These are phyloP conservation scores for Melanostoma scalare DNA, from an alignment of 2,888 invertebrate genomes.

Conservation along the genomic window DNA sequence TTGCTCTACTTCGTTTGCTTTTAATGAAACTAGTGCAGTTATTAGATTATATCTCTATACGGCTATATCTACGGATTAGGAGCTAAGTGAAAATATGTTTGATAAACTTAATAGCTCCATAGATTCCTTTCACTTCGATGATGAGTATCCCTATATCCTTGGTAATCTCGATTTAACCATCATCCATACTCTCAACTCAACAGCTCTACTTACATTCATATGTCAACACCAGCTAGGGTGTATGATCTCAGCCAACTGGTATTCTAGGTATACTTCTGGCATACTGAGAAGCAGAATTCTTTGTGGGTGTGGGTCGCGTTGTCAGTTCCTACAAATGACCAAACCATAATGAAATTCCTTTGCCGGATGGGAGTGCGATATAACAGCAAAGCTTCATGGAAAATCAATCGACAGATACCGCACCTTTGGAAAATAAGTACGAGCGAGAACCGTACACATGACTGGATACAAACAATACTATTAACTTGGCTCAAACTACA, in stretches of 20 bases:
- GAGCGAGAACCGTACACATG: background rate
- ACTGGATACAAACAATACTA: constrained; percentile 13
- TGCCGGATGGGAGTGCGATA: constrained; percentile 5
- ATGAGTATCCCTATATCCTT: background rate
- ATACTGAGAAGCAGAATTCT: background rate
- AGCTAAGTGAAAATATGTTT: constrained; percentile 39
- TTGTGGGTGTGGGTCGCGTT: background rate
- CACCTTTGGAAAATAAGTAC: constrained; percentile 12
- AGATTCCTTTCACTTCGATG: constrained; percentile 1
- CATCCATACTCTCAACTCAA: too few species aligned
- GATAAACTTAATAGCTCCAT: constrained; percentile 24
- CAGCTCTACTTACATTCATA: too few species aligned
- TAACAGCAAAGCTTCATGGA: constrained; percentile 1
- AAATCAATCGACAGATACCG: constrained; percentile 33
- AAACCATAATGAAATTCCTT: background rate
- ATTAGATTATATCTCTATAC: constrained; percentile 19
- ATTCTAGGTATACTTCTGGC: background rate
- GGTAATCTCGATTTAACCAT: too few species aligned
- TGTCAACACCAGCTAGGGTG: background rate
- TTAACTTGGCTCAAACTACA: background rate
- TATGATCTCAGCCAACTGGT: background rate
- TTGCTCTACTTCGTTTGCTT: too few species aligned
- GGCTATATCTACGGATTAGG: background rate
- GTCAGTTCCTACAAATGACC: background rate
- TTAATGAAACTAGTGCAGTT: background rate